Conservation (phyloP, 2,113 vertebrate species). For the Tragelaphus buxtoni region DNA sequence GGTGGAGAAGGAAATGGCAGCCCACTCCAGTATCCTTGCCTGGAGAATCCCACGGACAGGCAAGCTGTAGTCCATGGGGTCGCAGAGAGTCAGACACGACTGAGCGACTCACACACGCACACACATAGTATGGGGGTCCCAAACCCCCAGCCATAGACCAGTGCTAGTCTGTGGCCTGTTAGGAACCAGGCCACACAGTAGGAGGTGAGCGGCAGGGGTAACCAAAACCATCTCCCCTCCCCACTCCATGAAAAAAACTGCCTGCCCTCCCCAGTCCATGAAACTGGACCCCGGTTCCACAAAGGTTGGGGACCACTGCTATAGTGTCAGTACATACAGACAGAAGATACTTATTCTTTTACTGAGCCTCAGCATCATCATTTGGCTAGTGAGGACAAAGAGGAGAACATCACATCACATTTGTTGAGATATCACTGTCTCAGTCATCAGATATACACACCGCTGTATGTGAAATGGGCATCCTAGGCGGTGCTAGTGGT, state of each 20-base stretch:
- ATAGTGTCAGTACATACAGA: neutral
- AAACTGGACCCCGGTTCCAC: neutral
- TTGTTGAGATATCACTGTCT: neutral
- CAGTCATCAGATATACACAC: neutral
- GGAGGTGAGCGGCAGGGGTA: neutral
- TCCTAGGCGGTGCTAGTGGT: neutral
- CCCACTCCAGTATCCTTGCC: too few relatives aligned
- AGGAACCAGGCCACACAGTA: neutral
- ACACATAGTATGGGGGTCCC: neutral
- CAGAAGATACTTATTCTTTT: neutral
- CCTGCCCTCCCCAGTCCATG: neutral
- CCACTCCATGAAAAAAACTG: neutral
- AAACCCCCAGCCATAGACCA: neutral
- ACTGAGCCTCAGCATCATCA: neutral
- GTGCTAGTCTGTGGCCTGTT: neutral
- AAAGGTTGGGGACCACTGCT: neutral
- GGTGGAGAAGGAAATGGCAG: neutral
- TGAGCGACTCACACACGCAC: too few relatives aligned
- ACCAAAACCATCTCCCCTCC: neutral
- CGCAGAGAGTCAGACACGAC: too few relatives aligned
- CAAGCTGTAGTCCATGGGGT: too few relatives aligned
- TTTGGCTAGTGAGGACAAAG: neutral
- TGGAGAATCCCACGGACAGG: too few relatives aligned
- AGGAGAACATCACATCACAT: neutral
- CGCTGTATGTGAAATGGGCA: neutral